Evolutionary conservation across 2,113 vertebrate species (phyloP).

Genomic region (Kryptolebias marmoratus): DNA sequence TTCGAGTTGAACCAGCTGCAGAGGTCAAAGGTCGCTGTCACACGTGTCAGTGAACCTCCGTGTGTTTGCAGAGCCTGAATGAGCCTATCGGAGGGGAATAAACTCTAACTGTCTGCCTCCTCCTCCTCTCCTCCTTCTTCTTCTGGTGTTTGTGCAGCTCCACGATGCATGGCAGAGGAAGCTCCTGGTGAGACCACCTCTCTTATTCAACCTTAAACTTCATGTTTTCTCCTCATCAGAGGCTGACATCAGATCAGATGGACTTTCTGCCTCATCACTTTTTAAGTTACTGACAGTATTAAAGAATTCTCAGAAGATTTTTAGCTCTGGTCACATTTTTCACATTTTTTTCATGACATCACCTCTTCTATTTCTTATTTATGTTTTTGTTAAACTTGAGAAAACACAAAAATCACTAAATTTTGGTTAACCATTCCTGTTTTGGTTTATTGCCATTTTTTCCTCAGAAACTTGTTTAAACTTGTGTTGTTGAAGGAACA

Average conservation of each 20-base stretch:
- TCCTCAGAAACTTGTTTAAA: too few relatives aligned
- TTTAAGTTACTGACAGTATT: too few relatives aligned
- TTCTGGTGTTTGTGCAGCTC: not conserved
- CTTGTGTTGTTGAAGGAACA: too few relatives aligned
- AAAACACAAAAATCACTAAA: too few relatives aligned
- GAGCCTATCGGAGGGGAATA: conserved; percentile 34
- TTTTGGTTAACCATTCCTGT: too few relatives aligned
- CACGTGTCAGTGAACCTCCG: conserved; percentile 13
- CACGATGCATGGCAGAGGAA: conserved; percentile 73
- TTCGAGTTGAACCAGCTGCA: conserved; percentile 6
- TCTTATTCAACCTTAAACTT: not conserved
- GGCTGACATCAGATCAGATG: not conserved
- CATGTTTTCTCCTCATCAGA: not conserved
- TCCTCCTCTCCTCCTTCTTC: not conserved
- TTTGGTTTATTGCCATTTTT: too few relatives aligned
- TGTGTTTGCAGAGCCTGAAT: not conserved
- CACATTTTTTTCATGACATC: too few relatives aligned
- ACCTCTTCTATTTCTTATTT: too few relatives aligned
- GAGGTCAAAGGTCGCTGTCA: conserved; percentile 34
- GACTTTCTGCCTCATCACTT: too few relatives aligned
- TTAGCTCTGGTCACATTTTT: too few relatives aligned
- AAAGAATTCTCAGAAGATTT: too few relatives aligned
- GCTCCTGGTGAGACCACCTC: conserved; percentile 64
- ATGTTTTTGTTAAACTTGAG: too few relatives aligned
- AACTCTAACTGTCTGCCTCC: not conserved